Conservation (phyloP, 2,888 invertebrate genomes). For the Apotomis capreana region DNA sequence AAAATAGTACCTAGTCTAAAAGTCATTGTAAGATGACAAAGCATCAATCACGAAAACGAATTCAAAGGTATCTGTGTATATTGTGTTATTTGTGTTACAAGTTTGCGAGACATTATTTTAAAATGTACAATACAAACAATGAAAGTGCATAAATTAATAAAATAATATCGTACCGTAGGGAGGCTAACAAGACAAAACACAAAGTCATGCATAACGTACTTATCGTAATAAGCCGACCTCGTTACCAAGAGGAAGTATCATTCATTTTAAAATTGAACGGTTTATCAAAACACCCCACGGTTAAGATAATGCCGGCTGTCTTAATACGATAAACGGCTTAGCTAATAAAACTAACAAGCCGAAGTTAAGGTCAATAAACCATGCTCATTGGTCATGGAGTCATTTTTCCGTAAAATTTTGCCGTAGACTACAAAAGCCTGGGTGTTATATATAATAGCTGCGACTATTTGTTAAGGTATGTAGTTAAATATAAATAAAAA, state of each 20-base stretch:
- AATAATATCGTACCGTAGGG: constrained; percentile 16
- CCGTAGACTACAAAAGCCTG: too few relatives aligned
- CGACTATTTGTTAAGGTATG: too few relatives aligned
- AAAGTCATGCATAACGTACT: constrained; percentile 38
- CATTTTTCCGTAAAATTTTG: not conserved
- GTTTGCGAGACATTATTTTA: too few relatives aligned
- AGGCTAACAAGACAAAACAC: constrained; percentile 16
- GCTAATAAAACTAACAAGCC: constrained; percentile 79
- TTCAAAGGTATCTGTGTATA: too few relatives aligned
- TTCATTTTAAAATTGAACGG: constrained; percentile 65
- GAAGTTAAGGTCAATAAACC: constrained; percentile 69
- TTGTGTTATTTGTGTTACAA: too few relatives aligned
- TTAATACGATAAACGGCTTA: constrained; percentile 78
- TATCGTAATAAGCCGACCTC: constrained; percentile 34
- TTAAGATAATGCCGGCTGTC: constrained; percentile 66
- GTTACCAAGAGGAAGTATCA: constrained; percentile 47
- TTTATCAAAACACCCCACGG: constrained; percentile 70
- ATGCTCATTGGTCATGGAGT: constrained; percentile 57
- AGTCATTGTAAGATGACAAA: too few relatives aligned
- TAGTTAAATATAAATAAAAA: too few relatives aligned
- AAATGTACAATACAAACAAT: not conserved
- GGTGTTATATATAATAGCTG: too few relatives aligned
- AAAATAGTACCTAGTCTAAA: too few relatives aligned
- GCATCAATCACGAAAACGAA: too few relatives aligned
- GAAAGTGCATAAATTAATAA: constrained; percentile 4